Evolutionary conservation across 2,113 vertebrate species (phyloP), one percentile per base, ranked within the genome.

Genomic region (Phocoena sinus): DNA sequence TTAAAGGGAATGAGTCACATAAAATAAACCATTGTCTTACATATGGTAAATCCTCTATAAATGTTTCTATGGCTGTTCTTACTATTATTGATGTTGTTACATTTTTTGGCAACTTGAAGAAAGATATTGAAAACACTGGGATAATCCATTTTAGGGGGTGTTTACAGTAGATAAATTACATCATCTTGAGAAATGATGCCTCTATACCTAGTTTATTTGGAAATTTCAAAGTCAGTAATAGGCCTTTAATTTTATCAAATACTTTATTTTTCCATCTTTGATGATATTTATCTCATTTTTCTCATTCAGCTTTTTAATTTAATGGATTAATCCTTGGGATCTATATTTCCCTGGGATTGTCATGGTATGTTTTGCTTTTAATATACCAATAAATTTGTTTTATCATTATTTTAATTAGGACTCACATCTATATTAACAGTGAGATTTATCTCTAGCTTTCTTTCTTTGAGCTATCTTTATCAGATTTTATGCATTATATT

Each of bases 341-440:
- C 58, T 70, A 11, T 20, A 38, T n/a, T 77, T 93, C 28, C 47
- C 38, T 74, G 31, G 38, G 26, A 60, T 84, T 26, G 4, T 93
- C 41, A 80, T 56, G 38, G n/a, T 91, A 70, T 74, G 8, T 58
- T 96, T 97, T 73, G 15, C 33, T 81, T 58, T 95, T 84, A 95
- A 50, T 71, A 67, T 81, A 65, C 33, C n/a, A 47, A 84, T 77
- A 89, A 60, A 91, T 94, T 93, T 85, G 14, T 84, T 89, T 91
- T 81, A 79, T 87, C 31, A 47, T 85, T 56, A 81, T 93, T 91
- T 96, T 84, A 96, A 88, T 95, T 98, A 77, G 60, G 9, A 81
- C 13, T 91, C 60, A 67, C 86, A 89, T 76, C 36, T 94, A 47
- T 77, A 68, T 76, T 82, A 67, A 87, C 58, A 79, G 21, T 89